A percentile compares a stretch with the other conserved stretches of the same genome.
These are phyloP conservation scores for Hydractinia echinata DNA, from an alignment of 30 jellyfish, hydroid and myxozoan genomes.

Conservation along the genomic window DNA sequence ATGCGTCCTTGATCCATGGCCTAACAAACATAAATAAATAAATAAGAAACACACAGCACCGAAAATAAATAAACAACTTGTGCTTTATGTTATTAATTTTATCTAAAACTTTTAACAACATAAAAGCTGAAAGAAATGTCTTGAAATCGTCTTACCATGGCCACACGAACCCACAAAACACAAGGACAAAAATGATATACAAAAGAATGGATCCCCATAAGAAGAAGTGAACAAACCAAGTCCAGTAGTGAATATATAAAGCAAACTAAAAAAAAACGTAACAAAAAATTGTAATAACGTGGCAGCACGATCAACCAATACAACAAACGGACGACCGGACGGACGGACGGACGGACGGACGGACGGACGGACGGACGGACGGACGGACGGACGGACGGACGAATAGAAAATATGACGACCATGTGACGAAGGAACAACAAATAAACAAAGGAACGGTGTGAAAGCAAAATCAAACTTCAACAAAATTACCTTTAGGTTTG, in stretches of 20 bases:
- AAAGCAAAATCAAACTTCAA: background rate
- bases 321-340: background rate
- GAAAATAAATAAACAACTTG: too few species aligned
- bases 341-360: background rate
- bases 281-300: background rate
- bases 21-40: background rate
- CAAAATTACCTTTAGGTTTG: slow-evolving; percentile 71
- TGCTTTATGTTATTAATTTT: too few species aligned
- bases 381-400: background rate
- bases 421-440: background rate
- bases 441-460: background rate
- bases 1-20: background rate
- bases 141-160: slow-evolving; percentile 69
- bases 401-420: background rate
- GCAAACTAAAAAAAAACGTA: slow-evolving; percentile 54
- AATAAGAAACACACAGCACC: too few species aligned
- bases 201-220: slow-evolving; percentile 73
- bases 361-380: background rate
- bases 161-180: slow-evolving; percentile 82
- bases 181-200: slow-evolving; percentile 59
- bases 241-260: slow-evolving; percentile 75
- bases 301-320: background rate
- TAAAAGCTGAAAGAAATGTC: background rate
- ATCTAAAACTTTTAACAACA: too few species aligned
- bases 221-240: slow-evolving; percentile 86